A percentile compares a stretch with the other conserved stretches of the same genome.
phyloP scores from a whole-genome alignment of 2,888 invertebrate genomes.

The Glyphotaelius pellucidus region DNA sequence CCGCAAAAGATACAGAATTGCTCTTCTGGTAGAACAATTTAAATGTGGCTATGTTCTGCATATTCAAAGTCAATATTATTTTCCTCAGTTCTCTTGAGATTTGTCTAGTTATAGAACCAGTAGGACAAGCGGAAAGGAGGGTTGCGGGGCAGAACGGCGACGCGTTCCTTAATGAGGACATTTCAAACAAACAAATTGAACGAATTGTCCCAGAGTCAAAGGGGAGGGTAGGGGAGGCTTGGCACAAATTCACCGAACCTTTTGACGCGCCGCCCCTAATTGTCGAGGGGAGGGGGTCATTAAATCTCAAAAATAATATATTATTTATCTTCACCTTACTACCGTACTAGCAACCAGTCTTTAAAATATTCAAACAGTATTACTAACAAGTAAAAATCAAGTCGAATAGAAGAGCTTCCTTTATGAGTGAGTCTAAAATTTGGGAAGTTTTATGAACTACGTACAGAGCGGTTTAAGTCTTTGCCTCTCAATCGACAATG shows the following conservation, averaged over 20 bases:
- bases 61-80: background rate
- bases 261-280: slow-evolving; percentile 62
- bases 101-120: background rate
- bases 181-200: slow-evolving; percentile 62
- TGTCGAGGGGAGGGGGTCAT: slow-evolving; percentile 44
- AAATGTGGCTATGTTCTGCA: too few relatives aligned
- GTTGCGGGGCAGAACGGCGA: background rate
- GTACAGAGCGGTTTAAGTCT: background rate
- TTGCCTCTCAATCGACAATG: too few relatives aligned
- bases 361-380: background rate
- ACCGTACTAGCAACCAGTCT: background rate
- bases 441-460: background rate
- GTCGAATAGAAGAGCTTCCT: background rate
- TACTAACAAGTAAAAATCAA: background rate
- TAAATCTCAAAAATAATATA: slow-evolving; percentile 31
- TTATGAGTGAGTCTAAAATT: background rate
- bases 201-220: slow-evolving; percentile 52
- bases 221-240: slow-evolving; percentile 36
- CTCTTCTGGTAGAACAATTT: too few relatives aligned
- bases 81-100: background rate
- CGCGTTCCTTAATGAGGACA: slow-evolving; percentile 60
- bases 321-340: background rate
- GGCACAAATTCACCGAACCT: slow-evolving; percentile 51
- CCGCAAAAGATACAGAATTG: too few relatives aligned
- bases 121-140: background rate